Conservation (phyloP, 2,888 invertebrate species). For the Campaea margaritaria region DNA sequence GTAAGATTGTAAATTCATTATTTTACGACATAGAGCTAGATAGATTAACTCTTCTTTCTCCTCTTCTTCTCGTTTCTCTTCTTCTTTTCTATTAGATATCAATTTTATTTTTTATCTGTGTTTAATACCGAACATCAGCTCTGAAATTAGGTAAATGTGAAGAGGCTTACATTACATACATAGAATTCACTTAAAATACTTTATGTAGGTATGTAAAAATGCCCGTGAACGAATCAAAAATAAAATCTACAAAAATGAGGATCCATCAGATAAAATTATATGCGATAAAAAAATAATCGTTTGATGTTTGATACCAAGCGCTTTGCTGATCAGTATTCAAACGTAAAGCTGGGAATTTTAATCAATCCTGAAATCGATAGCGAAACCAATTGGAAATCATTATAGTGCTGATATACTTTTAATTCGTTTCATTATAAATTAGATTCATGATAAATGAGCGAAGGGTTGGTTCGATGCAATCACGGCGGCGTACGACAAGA, state of each 20-base stretch:
- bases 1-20: slow-evolving; percentile 69
- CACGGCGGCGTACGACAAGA: slow-evolving; percentile 66
- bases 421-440: slow-evolving; percentile 47
- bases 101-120: too few relatives aligned
- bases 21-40: too few relatives aligned
- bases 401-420: slow-evolving; percentile 26
- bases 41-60: too few relatives aligned
- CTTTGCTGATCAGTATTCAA: slow-evolving; percentile 3
- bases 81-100: too few relatives aligned
- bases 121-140: too few relatives aligned
- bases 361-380: slow-evolving; percentile 11
- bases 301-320: slow-evolving; percentile 6
- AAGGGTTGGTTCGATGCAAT: slow-evolving; percentile 57
- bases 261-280: slow-evolving; percentile 4
- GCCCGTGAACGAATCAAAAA: slow-evolving; percentile 2
- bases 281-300: not conserved
- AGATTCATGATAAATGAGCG: slow-evolving; percentile 41
- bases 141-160: too few relatives aligned
- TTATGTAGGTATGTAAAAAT: too few relatives aligned
- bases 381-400: slow-evolving; percentile 6
- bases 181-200: too few relatives aligned
- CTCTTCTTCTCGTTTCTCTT: too few relatives aligned
- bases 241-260: not conserved
- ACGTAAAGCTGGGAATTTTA: not conserved
- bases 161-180: too few relatives aligned